phyloP scores from a whole-genome alignment of 2,113 vertebrate species.

The Halcyon malimbica region DNA sequence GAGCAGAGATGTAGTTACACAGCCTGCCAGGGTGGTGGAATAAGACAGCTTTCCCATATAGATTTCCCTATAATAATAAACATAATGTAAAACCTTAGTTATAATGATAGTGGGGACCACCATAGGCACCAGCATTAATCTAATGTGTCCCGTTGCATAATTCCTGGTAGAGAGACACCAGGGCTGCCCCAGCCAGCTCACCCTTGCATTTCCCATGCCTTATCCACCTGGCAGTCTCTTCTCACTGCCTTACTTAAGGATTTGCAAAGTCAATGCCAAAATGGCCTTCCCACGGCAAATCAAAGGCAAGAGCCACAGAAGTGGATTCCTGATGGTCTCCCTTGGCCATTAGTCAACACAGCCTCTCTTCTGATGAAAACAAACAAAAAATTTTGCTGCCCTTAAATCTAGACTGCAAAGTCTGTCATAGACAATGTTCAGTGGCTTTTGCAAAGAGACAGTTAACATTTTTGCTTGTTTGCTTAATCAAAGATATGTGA shows the following conservation, averaged over 20 bases:
- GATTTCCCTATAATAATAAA: background rate
- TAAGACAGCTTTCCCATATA: background rate
- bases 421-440: background rate
- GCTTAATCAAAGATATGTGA: background rate
- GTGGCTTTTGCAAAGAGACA: background rate
- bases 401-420: background rate
- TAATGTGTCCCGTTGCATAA: background rate
- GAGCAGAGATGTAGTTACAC: background rate
- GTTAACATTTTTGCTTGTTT: background rate
- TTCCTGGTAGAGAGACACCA: background rate
- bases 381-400: background rate
- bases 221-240: background rate
- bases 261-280: background rate
- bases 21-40: background rate
- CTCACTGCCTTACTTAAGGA: rapidly evolving
- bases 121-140: background rate
- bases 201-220: background rate
- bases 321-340: background rate
- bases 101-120: background rate
- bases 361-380: background rate
- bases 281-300: background rate
- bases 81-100: background rate
- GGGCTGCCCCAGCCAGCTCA: background rate
- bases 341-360: background rate
- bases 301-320: background rate